These are phyloP conservation scores for Nothobranchius furzeri DNA, from an alignment of 2,113 vertebrate genomes.

Conservation along the genomic window DNA sequence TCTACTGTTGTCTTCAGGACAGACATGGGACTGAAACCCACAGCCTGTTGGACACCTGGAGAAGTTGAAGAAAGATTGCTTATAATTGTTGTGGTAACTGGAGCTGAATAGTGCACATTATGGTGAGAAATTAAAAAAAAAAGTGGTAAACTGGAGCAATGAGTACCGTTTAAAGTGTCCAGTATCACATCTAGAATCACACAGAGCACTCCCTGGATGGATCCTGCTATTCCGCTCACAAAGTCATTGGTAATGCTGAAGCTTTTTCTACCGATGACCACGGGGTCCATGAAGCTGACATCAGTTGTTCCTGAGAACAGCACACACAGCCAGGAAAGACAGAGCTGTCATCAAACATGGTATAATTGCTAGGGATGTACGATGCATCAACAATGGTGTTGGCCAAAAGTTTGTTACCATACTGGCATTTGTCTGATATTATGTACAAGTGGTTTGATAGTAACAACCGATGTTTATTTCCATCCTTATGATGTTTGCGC, in stretches of 20 bases:
- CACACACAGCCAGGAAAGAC: conserved; percentile 1
- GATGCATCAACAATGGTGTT: too few species aligned
- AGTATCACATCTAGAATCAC: conserved; percentile 48
- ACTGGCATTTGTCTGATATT: too few species aligned
- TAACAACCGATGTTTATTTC: too few species aligned
- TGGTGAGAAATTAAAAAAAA: not conserved
- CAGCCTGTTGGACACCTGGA: conserved; percentile 56
- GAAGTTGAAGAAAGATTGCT: not conserved
- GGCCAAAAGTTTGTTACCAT: too few species aligned
- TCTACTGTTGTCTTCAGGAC: conserved; percentile 58
- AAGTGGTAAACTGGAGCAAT: too few species aligned
- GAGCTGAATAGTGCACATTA: not conserved
- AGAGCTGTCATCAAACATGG: too few species aligned
- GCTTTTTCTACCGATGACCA: conserved; percentile 55
- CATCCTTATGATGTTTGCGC: too few species aligned
- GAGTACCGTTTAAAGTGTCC: conserved; percentile 48
- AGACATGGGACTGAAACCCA: conserved; percentile 66
- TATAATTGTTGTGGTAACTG: not conserved
- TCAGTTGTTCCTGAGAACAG: conserved; percentile 52
- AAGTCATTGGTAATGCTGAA: conserved; percentile 54
- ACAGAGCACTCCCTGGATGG: conserved; percentile 49
- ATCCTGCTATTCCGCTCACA: conserved; percentile 46
- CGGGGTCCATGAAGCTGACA: conserved; percentile 62
- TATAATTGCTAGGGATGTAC: too few species aligned
- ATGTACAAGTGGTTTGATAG: too few species aligned